These are phyloP conservation scores for Mormyrus lacerda DNA, from an alignment of 2,113 vertebrate genomes.

Conservation along the genomic window DNA sequence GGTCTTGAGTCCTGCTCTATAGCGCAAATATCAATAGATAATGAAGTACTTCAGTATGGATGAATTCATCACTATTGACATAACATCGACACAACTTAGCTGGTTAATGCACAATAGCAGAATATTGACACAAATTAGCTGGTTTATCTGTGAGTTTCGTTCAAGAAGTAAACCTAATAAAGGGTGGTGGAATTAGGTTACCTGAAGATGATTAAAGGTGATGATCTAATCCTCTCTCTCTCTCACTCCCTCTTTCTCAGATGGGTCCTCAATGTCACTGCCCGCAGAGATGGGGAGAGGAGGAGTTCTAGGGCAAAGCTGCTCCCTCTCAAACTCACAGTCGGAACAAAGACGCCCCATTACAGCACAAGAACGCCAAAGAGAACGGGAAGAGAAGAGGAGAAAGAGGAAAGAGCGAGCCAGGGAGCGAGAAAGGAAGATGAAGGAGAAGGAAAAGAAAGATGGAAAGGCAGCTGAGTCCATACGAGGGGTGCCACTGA, in stretches of 20 bases:
- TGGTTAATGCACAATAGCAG: neutral
- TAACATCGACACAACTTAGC: neutral
- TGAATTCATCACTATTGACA: neutral
- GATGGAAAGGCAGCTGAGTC: conserved; percentile 60
- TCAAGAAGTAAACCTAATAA: neutral
- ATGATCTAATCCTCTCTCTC: neutral
- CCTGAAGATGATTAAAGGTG: neutral
- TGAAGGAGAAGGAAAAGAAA: conserved; percentile 43
- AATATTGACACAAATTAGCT: neutral
- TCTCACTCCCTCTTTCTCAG: conserved; percentile 32
- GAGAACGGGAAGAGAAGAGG: conserved; percentile 82
- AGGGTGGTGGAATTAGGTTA: neutral
- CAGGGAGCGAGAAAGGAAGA: conserved; percentile 31
- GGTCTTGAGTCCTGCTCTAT: neutral
- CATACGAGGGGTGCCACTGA: conserved; percentile 72
- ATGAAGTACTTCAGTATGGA: neutral
- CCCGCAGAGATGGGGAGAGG: conserved; percentile 38
- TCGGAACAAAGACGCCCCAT: conserved; percentile 68
- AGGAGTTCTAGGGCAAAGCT: conserved; percentile 31
- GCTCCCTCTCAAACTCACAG: conserved; percentile 27
- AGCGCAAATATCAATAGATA: neutral
- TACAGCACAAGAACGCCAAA: conserved; percentile 84
- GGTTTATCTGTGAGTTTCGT: neutral
- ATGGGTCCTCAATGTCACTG: conserved; percentile 44
- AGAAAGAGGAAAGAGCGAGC: conserved; percentile 73